Evolutionary conservation across 2,113 vertebrate species (phyloP), one percentile per base, ranked within the genome.

Genomic region (Phrynosoma platyrhinos): DNA sequence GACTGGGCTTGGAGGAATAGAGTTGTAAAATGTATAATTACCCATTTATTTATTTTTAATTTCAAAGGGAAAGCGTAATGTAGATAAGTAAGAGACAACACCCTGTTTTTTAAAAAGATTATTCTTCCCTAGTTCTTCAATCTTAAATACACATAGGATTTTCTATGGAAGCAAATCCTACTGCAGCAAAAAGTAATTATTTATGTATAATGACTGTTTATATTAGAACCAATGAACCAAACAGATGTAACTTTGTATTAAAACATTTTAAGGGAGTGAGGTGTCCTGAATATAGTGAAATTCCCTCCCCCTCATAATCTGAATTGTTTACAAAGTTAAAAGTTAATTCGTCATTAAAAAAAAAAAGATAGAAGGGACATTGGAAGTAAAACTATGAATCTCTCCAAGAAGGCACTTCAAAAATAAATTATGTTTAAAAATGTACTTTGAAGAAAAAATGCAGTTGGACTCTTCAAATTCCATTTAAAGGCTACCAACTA

Each of bases 261-360:
- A 91, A 89, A 25, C n/a, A 77, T 72, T 78, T 83, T 68, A 47
- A 83, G 27, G 14, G 53, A 20, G 27, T 13, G 1, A 89, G 85
- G 79, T 94, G 81, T 86, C 90, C 87, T 92, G 87, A 75, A n/a
- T 84, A 20, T 90, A 86, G 42, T 55, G 58, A 52, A 75, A 53
- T 62, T 27, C 64, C 64, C 9, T 52, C 84, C 52, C 76, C 32
- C 27, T 87, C 7, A 82, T 42, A 84, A 58, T 82, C 90, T 36
- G 3, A 72, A 86, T 86, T 53, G 87, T 27, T 32, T 47, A 62
- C 0, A 27, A 66, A 82, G 1, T 85, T 88, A 88, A 0, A 52
- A 82, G 84, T 62, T 79, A 87, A 91, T 92, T 5, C 27, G 58
- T 66, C 16, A 20, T 21, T 86, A n/a, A n/a, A n/a, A n/a, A 58